These are phyloP conservation scores for Pteria penguin DNA, from an alignment of 2,888 invertebrate species.

Conservation along the genomic window DNA sequence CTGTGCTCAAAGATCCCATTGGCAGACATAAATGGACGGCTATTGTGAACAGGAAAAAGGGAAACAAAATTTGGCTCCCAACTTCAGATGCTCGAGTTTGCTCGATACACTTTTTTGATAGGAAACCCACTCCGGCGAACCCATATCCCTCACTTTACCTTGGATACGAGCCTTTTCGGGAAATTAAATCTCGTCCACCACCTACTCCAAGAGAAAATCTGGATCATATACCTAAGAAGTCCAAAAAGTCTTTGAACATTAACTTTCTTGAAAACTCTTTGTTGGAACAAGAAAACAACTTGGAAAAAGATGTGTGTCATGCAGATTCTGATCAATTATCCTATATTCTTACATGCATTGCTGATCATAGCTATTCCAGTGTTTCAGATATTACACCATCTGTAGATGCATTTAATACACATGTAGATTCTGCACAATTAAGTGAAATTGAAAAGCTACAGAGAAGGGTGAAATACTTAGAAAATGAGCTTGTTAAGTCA, in stretches of 20 bases:
- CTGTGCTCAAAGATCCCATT: background rate
- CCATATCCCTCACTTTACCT: background rate
- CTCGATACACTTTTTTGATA: background rate
- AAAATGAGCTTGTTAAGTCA: background rate
- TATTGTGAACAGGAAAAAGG: conserved; percentile 6
- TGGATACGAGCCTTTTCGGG: background rate
- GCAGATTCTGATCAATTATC: too few species aligned
- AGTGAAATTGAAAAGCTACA: background rate
- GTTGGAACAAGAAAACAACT: too few species aligned
- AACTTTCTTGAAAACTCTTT: too few species aligned
- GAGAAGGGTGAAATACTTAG: background rate
- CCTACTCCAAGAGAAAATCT: background rate
- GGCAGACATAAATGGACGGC: conserved; percentile 2
- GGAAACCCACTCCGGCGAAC: background rate
- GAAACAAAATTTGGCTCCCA: background rate
- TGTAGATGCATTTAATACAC: background rate
- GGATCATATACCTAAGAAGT: background rate
- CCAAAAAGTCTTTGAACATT: background rate
- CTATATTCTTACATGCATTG: background rate
- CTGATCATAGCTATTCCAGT: background rate
- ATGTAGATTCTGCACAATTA: background rate
- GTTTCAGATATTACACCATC: too few species aligned
- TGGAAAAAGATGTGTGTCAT: background rate
- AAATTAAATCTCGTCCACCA: background rate
- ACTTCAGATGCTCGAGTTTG: background rate